These are phyloP conservation scores for Anastrepha obliqua DNA, from an alignment of 1,140 invertebrate species.

Conservation along the genomic window DNA sequence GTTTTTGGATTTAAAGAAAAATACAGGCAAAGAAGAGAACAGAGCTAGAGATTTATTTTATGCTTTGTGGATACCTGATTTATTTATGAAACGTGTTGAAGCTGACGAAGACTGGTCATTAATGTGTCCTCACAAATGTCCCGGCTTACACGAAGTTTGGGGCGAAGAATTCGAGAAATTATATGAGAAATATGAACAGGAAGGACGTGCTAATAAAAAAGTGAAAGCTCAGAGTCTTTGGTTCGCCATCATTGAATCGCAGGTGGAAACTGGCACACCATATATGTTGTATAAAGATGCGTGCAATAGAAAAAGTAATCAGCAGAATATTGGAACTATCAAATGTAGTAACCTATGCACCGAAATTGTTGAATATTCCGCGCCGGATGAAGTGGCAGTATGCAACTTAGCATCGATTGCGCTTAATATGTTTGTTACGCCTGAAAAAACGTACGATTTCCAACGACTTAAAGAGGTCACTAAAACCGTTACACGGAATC, in stretches of 20 bases:
- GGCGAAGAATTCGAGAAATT: slow-evolving; percentile 95
- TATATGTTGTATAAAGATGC: slow-evolving; percentile 99
- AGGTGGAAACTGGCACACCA: slow-evolving; percentile 98
- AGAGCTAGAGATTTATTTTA: slow-evolving; percentile 98
- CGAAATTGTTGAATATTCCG: slow-evolving; percentile 96
- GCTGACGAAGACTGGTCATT: slow-evolving; percentile 91
- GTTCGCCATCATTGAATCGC: slow-evolving; percentile 95
- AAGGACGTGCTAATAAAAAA: slow-evolving; percentile 84
- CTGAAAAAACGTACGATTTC: slow-evolving; percentile 90
- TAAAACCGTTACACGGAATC: slow-evolving; percentile 92
- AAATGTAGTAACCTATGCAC: slow-evolving; percentile 99
- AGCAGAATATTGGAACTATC: slow-evolving; percentile 98
- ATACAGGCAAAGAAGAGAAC: slow-evolving; percentile 95
- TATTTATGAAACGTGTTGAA: slow-evolving; percentile 98
- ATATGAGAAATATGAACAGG: slow-evolving; percentile 92
- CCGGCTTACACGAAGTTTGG: slow-evolving; percentile 93
- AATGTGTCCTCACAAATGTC: slow-evolving; percentile 97
- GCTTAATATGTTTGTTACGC: slow-evolving; percentile 95
- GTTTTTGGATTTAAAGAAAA: slow-evolving; percentile 95
- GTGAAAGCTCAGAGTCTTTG: slow-evolving; percentile 93
- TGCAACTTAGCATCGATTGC: slow-evolving; percentile 99
- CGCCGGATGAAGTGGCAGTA: slow-evolving; percentile 95
- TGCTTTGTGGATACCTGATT: slow-evolving; percentile 98
- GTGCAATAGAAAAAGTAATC: slow-evolving; percentile 98
- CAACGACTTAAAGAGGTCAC: slow-evolving; percentile 90